Evolutionary conservation across 2,113 vertebrate species (phyloP).

Genomic region (Scolopax mira): DNA sequence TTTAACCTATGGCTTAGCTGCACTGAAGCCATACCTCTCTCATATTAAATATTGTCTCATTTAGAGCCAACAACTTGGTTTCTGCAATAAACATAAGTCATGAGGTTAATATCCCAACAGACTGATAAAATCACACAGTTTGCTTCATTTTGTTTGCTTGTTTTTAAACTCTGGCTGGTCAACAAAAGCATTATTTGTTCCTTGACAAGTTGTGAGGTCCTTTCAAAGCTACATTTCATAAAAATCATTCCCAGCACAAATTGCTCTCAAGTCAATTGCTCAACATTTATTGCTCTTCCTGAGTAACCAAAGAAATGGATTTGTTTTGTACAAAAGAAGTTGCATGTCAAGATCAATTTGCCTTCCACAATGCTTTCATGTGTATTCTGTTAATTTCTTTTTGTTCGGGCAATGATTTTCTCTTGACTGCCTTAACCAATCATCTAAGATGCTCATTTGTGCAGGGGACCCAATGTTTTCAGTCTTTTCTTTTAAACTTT

Average conservation of each 20-base stretch:
- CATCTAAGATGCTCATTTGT: neutral
- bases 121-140: neutral
- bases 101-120: neutral
- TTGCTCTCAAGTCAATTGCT: neutral
- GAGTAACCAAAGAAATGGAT: neutral
- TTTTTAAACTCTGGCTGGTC: neutral
- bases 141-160: neutral
- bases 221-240: conserved; percentile 1
- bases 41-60: neutral
- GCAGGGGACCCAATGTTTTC: neutral
- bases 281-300: neutral
- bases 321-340: neutral
- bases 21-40: neutral
- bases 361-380: neutral
- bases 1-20: neutral
- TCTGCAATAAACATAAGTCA: neutral
- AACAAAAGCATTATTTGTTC: neutral
- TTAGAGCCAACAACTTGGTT: neutral
- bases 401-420: conserved; percentile 2
- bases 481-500: neutral
- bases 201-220: neutral
- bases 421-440: conserved; percentile 25
- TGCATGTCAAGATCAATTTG: neutral
- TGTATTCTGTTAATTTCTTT: conserved; percentile 27
- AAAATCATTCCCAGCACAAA: conserved; percentile 9